phyloP scores from a whole-genome alignment of 2,113 vertebrate species.

The Equus quagga region DNA sequence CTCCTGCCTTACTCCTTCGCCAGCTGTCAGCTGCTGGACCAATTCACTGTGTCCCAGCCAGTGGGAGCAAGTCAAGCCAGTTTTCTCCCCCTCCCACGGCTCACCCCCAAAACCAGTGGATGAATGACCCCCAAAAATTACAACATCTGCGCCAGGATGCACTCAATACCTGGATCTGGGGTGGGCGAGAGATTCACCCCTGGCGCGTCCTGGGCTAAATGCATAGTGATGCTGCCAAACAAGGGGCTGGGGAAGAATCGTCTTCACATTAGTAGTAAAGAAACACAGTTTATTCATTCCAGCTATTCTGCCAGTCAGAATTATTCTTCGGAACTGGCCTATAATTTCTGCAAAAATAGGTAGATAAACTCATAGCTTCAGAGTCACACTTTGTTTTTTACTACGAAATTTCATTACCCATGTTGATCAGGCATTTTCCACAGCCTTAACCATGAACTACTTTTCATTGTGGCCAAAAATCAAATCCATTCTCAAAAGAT shows the following conservation, averaged over 20 bases:
- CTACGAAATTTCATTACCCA: slow-evolving; percentile 3
- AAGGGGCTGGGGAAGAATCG: background rate
- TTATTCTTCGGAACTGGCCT: background rate
- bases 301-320: background rate
- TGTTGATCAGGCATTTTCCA: slow-evolving; percentile 21
- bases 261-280: background rate
- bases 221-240: fast-evolving
- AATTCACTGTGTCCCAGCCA: background rate
- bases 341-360: slow-evolving; percentile 1
- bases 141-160: background rate
- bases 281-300: background rate
- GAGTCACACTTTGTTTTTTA: slow-evolving; percentile 7
- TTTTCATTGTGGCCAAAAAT: background rate
- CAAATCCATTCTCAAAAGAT: slow-evolving; percentile 6
- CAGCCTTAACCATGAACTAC: background rate
- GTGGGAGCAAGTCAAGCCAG: background rate
- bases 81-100: background rate
- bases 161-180: background rate
- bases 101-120: background rate
- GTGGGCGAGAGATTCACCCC: no score
- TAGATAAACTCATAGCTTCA: slow-evolving; percentile 22
- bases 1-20: background rate
- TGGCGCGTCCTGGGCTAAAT: no score
- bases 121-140: background rate
- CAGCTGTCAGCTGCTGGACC: background rate